These are phyloP conservation scores for Himalopsyche japonica DNA, from an alignment of 2,888 invertebrate species.

Conservation along the genomic window DNA sequence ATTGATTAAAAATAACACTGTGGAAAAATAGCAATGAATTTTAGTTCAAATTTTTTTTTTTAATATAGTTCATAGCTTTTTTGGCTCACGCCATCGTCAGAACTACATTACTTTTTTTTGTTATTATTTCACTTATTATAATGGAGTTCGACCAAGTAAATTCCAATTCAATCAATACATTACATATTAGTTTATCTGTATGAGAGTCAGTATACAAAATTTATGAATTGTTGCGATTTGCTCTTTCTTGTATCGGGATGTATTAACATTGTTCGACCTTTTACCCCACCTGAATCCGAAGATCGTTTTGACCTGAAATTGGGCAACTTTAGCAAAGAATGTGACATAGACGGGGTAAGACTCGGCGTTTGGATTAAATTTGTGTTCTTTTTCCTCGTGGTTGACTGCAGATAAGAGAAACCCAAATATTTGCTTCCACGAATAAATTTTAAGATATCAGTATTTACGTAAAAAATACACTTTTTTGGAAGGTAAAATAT, in stretches of 20 bases:
- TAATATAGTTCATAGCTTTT: too few species aligned
- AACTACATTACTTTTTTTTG: too few species aligned
- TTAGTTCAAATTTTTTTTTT: too few species aligned
- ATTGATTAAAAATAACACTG: too few species aligned
- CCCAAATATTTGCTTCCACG: not conserved
- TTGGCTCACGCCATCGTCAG: too few species aligned
- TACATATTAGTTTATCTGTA: too few species aligned
- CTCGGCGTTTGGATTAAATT: not conserved
- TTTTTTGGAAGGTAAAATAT: too few species aligned
- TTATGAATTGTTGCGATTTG: not conserved
- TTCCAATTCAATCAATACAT: too few species aligned
- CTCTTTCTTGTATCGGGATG: not conserved
- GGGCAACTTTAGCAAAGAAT: not conserved
- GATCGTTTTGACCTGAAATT: not conserved
- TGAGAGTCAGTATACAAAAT: not conserved
- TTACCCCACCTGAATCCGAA: not conserved
- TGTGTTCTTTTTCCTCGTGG: not conserved
- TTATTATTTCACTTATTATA: too few species aligned
- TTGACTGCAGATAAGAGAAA: not conserved
- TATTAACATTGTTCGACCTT: not conserved
- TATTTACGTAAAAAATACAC: not conserved
- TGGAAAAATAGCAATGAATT: too few species aligned
- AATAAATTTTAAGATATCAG: not conserved
- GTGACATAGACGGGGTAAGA: not conserved
- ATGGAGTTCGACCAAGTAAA: too few species aligned